Conservation (phyloP, 2,888 invertebrate species). For the Drosophila emarginata region DNA sequence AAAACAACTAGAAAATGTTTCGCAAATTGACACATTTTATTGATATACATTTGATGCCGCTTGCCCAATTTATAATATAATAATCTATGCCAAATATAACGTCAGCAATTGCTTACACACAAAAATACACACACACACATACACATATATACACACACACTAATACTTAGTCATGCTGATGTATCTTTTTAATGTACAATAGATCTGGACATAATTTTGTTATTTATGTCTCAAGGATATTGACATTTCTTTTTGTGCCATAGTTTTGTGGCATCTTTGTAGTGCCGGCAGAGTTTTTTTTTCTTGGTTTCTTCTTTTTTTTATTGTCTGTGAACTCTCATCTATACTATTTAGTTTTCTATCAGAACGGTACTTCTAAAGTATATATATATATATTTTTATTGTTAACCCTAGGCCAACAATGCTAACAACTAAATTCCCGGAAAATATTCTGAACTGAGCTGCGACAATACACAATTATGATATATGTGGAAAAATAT, state of each 20-base stretch:
- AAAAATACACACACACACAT: slow-evolving; percentile 32
- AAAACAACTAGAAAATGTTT: slow-evolving; percentile 37
- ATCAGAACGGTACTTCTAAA: slow-evolving; percentile 63
- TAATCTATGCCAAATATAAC: slow-evolving; percentile 57
- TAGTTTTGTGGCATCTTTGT: slow-evolving; percentile 43
- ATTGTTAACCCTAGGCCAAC: slow-evolving; percentile 28
- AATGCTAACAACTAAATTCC: slow-evolving; percentile 40
- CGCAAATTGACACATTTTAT: slow-evolving; percentile 72
- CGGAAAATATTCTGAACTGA: slow-evolving; percentile 31
- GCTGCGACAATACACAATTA: slow-evolving; percentile 48
- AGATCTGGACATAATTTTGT: slow-evolving; percentile 46
- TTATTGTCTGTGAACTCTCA: slow-evolving; percentile 22
- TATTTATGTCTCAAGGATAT: slow-evolving; percentile 72
- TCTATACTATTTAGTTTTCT: slow-evolving; percentile 29
- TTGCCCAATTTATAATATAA: slow-evolving; percentile 53
- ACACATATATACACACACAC: slow-evolving; percentile 30
- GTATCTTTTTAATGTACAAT: slow-evolving; percentile 40
- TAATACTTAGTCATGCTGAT: slow-evolving; percentile 14
- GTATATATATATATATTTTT: slow-evolving; percentile 26
- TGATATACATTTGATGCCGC: slow-evolving; percentile 50
- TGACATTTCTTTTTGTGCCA: slow-evolving; percentile 64
- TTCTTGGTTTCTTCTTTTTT: slow-evolving; percentile 17
- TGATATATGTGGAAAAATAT: slow-evolving; percentile 73
- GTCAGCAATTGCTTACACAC: slow-evolving; percentile 7
- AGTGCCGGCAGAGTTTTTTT: slow-evolving; percentile 37